These are phyloP conservation scores for Jaculus jaculus DNA, from an alignment of 2,113 vertebrate genomes.

Conservation along the genomic window DNA sequence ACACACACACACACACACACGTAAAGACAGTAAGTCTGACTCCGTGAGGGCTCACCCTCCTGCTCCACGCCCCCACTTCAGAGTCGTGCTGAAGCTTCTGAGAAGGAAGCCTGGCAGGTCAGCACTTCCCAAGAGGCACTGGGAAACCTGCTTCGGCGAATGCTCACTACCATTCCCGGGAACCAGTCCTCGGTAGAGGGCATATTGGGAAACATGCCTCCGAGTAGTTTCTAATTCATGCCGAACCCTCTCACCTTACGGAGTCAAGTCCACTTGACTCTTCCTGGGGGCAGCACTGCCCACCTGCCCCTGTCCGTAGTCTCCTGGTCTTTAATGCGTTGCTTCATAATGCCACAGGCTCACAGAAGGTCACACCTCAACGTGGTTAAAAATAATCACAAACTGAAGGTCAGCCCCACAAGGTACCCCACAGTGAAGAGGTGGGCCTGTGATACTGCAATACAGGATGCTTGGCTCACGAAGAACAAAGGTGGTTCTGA, in stretches of 20 bases:
- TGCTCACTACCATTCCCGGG: not conserved
- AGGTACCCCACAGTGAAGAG: not conserved
- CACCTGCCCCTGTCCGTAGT: not conserved
- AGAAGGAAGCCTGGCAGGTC: not conserved
- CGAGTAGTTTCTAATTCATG: not conserved
- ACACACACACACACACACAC: no score
- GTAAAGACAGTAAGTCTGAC: not conserved
- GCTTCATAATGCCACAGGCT: not conserved
- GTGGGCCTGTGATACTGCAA: not conserved
- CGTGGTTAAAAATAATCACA: not conserved
- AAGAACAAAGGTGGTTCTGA: not conserved
- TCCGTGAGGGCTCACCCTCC: not conserved
- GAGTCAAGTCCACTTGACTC: not conserved
- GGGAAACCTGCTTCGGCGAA: not conserved
- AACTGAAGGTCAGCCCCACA: conserved; percentile 25
- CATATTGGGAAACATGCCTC: not conserved
- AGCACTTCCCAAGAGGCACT: not conserved
- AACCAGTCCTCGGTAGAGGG: not conserved
- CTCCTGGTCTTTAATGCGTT: not conserved
- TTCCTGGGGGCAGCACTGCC: not conserved
- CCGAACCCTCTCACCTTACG: not conserved
- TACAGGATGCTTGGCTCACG: not conserved
- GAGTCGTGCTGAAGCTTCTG: not conserved
- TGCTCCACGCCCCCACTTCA: not conserved
- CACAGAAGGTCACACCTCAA: conserved; percentile 36